These are phyloP conservation scores for Megamerina dolium DNA, from an alignment of 2,888 invertebrate genomes.

Conservation along the genomic window DNA sequence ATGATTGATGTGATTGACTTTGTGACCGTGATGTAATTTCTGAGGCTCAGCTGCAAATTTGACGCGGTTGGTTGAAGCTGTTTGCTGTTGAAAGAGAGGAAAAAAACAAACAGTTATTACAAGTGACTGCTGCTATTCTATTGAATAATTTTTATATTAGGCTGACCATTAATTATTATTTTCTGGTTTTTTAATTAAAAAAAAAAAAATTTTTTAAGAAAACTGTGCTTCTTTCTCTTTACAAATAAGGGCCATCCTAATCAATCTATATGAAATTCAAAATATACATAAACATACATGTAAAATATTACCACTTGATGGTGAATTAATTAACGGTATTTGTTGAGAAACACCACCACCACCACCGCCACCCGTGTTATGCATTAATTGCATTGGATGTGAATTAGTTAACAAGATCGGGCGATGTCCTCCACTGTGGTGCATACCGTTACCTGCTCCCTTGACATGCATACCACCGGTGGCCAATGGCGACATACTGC, in stretches of 20 bases:
- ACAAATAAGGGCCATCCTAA: no score
- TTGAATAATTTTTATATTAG: no score
- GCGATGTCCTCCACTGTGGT: constrained; percentile 36
- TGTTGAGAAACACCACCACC: constrained; percentile 33
- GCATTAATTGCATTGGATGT: constrained; percentile 42
- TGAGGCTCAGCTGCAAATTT: constrained; percentile 48
- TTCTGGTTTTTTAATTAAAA: no score
- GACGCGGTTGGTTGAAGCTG: constrained; percentile 41
- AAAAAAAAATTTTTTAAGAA: no score
- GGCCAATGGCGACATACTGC: constrained; percentile 40
- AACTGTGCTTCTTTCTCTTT: no score
- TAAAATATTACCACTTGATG: constrained; percentile 67
- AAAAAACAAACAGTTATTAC: neutral
- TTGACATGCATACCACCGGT: constrained; percentile 22
- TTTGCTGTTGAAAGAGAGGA: constrained; percentile 23
- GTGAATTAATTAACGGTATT: constrained; percentile 54
- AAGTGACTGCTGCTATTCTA: neutral
- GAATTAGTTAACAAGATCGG: constrained; percentile 47
- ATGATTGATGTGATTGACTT: constrained; percentile 25
- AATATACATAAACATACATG: constrained; percentile 50
- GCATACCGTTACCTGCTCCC: constrained; percentile 22
- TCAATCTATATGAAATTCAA: no score
- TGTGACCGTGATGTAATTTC: constrained; percentile 34
- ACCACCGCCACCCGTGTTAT: constrained; percentile 30
- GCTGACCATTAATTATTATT: no score